Percentiles rank a stretch among this genome's conserved stretches.
Conservation (phyloP, 2,888 invertebrate species). For the Choristoneura rosaceana region DNA sequence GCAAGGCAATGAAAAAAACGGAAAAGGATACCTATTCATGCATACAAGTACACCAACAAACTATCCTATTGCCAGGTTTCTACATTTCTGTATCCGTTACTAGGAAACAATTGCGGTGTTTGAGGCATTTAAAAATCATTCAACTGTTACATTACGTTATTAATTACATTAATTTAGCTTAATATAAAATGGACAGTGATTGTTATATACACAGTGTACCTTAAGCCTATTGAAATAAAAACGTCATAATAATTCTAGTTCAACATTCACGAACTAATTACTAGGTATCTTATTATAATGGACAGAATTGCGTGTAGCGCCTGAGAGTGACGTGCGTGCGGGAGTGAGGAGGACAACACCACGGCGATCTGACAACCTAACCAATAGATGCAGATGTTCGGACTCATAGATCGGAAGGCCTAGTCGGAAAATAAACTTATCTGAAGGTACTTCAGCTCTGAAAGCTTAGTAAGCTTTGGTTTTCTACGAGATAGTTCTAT, state of each 20-base stretch:
- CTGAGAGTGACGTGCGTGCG: conserved; percentile 60
- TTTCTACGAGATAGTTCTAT: conserved; percentile 26
- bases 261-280: conserved; percentile 66
- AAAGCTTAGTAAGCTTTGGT: conserved; percentile 25
- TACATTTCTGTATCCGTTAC: neutral
- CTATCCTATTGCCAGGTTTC: neutral
- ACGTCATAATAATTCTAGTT: conserved; percentile 59
- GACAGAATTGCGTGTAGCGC: conserved; percentile 85
- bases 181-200: conserved; percentile 75
- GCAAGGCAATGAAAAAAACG: neutral
- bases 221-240: conserved; percentile 64
- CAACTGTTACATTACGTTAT: conserved; percentile 16
- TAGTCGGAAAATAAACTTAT: neutral
- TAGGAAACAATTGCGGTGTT: conserved; percentile 21
- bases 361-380: no score
- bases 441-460: conserved; percentile 2
- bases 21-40: neutral
- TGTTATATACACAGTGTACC: conserved; percentile 73
- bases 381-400: neutral
- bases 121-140: conserved; percentile 32
- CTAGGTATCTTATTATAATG: conserved; percentile 74
- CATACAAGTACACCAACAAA: neutral
- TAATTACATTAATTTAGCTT: conserved; percentile 54
- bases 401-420: neutral
- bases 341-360: neutral